These are phyloP conservation scores for Rhagophthalmus giganteus DNA, from an alignment of 2,888 invertebrate genomes.

Conservation along the genomic window DNA sequence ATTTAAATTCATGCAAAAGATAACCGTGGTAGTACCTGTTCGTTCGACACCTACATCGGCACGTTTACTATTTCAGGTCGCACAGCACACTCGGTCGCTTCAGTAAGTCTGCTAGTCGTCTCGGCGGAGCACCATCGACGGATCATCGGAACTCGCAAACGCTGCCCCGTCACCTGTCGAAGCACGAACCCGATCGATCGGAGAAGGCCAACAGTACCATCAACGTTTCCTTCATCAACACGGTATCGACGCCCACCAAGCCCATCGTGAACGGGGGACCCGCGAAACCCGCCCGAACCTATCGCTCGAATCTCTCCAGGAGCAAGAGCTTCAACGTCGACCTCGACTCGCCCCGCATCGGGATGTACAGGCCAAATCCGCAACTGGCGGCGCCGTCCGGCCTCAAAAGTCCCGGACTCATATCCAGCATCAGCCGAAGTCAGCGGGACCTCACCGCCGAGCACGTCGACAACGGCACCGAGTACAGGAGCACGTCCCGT, in stretches of 20 bases:
- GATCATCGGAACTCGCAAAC: slow-evolving; percentile 69
- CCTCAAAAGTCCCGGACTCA: slow-evolving; percentile 82
- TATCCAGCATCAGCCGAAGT: slow-evolving; percentile 82
- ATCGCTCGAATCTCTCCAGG: slow-evolving; percentile 71
- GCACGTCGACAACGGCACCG: slow-evolving; percentile 59
- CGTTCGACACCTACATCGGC: background rate
- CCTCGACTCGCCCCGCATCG: slow-evolving; percentile 24
- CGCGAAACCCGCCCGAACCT: slow-evolving; percentile 77
- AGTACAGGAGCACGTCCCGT: slow-evolving; percentile 61
- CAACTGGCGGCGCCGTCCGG: slow-evolving; percentile 69
- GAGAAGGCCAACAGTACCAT: slow-evolving; percentile 65
- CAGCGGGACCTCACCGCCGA: slow-evolving; percentile 72
- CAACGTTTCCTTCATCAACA: slow-evolving; percentile 67
- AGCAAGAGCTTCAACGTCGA: slow-evolving; percentile 83
- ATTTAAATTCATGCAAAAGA: too few relatives aligned
- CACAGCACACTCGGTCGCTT: slow-evolving; percentile 78
- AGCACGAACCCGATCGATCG: slow-evolving; percentile 50
- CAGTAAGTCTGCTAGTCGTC: slow-evolving; percentile 78
- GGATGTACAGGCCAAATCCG: slow-evolving; percentile 77
- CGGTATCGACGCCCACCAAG: slow-evolving; percentile 50
- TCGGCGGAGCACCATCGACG: slow-evolving; percentile 61
- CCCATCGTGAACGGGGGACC: slow-evolving; percentile 60
- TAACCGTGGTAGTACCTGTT: too few relatives aligned
- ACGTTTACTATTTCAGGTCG: slow-evolving; percentile 60
- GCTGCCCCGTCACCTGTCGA: slow-evolving; percentile 64